Conservation (phyloP, 1,140 invertebrate genomes). For the Hermetia illucens region DNA sequence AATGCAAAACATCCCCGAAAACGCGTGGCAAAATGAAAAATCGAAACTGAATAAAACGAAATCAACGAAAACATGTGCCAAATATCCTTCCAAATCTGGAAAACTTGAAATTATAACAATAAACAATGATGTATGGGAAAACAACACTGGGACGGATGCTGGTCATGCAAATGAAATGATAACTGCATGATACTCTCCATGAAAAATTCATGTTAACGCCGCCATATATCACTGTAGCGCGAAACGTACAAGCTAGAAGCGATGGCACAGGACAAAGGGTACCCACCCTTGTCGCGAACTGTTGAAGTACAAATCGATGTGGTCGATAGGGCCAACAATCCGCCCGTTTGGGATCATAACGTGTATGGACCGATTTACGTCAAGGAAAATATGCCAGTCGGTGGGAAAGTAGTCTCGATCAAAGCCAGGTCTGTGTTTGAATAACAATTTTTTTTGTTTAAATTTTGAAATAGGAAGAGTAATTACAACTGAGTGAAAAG, state of each 20-base stretch:
- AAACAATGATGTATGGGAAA: too few species aligned
- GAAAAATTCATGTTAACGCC: too few species aligned
- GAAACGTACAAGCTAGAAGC: constrained; percentile 95
- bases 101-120: too few species aligned
- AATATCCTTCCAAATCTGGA: too few species aligned
- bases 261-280: constrained; percentile 91
- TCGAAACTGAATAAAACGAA: too few species aligned
- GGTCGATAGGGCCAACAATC: constrained; percentile 93
- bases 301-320: constrained; percentile 96
- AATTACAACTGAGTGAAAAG: too few species aligned
- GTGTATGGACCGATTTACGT: constrained; percentile 93
- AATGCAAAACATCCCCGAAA: too few species aligned
- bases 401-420: constrained; percentile 89
- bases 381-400: constrained; percentile 92
- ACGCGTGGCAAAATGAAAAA: too few species aligned
- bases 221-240: constrained; percentile 46
- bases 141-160: constrained; percentile 3
- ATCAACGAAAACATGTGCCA: too few species aligned
- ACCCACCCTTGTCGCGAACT: constrained; percentile 79
- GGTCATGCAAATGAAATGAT: constrained; percentile 7
- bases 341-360: constrained; percentile 90
- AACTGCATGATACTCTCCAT: neutral
- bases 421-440: constrained; percentile 83
- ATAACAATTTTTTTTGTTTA: constrained; percentile 10
- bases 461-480: too few species aligned